Base-by-base conservation (phyloP, 2,888 invertebrate genomes). In the Eumerus sabulonum region DNA sequence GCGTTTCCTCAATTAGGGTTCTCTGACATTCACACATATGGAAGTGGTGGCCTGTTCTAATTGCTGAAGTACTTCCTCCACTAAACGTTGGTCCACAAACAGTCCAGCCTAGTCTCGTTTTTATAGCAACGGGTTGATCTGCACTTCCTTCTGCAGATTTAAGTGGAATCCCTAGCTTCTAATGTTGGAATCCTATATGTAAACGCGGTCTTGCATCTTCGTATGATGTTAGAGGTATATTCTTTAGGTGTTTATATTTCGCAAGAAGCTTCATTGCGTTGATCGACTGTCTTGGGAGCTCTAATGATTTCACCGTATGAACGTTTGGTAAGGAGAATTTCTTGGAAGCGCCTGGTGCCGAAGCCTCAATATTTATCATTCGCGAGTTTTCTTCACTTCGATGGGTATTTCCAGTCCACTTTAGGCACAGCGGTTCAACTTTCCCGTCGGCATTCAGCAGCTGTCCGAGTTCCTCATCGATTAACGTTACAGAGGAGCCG, bases 321-420 rank as follows among this genome's bases (percentile, higher is more conserved):
- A 67, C n/a, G 7, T 51, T 36, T 0, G 27, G 11, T 1, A 66
- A 2, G 3, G 19, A 18, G 12, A 44, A 59, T 5, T n/a, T 56
- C 4, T 42, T 42, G 7, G 1, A 16, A 13, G 14, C 1, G 9
- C n/a, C 11, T n/a, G 12, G 3, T 35, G 48, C 19, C 13, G 66
- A 57, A 18, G 57, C 27, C 14, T 57, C 17, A 1, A 67, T 5
- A 44, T 57, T 57, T 4, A 57, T 57, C 3, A 11, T 44, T 11
- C 11, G 45, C 12, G 67, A 57, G 12, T 11, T 5, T 0, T 66
- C 16, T 5, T 67, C 57, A 7, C n/a, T 50, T 1, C 67, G 40
- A 5, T 47, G 47, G 1, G 54, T 66, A 13, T 66, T 47, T 11
- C 17, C 13, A 0, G 64, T 66, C 64, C 64, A 66, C 11, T 66